Evolutionary conservation across 1,140 invertebrate genomes (phyloP).

Genomic region (Drosophila biarmipes): DNA sequence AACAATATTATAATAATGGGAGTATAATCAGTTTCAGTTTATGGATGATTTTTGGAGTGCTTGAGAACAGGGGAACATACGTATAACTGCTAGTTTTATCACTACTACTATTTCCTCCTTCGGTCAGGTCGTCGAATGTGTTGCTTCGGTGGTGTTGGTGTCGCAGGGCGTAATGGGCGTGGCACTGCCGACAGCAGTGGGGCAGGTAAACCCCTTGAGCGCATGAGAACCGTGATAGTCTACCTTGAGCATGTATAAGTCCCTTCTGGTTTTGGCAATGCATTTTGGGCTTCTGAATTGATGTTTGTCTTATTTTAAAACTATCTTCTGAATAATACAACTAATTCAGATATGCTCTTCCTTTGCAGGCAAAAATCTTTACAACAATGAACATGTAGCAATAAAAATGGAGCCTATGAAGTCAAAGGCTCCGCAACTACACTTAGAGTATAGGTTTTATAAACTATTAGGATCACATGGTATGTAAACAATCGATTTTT

Average conservation of each 20-base stretch:
- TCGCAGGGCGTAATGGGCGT: slow-evolving; percentile 52
- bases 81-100: slow-evolving; percentile 2
- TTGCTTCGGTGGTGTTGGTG: slow-evolving; percentile 71
- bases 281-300: slow-evolving; percentile 8
- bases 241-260: slow-evolving; percentile 53
- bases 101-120: slow-evolving; percentile 10
- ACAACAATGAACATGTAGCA: slow-evolving; percentile 99
- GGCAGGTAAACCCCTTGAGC: slow-evolving; percentile 56
- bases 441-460: slow-evolving; percentile 99
- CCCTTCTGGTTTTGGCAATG: slow-evolving; percentile 11
- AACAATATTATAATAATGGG: no score
- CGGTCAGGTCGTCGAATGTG: slow-evolving; percentile 74
- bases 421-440: slow-evolving; percentile 99
- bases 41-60: no score
- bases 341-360: slow-evolving; percentile 8
- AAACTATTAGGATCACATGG: slow-evolving; percentile 98
- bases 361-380: slow-evolving; percentile 98
- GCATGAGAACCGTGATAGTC: slow-evolving; percentile 43
- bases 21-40: no score
- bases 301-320: neutral
- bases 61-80: neutral
- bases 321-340: neutral
- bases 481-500: slow-evolving; percentile 85
- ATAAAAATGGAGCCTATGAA: slow-evolving; percentile 99
- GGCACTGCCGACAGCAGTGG: slow-evolving; percentile 39